Base-by-base conservation (phyloP, 1,140 invertebrate genomes). In the Propsilocerus akamusi region DNA sequence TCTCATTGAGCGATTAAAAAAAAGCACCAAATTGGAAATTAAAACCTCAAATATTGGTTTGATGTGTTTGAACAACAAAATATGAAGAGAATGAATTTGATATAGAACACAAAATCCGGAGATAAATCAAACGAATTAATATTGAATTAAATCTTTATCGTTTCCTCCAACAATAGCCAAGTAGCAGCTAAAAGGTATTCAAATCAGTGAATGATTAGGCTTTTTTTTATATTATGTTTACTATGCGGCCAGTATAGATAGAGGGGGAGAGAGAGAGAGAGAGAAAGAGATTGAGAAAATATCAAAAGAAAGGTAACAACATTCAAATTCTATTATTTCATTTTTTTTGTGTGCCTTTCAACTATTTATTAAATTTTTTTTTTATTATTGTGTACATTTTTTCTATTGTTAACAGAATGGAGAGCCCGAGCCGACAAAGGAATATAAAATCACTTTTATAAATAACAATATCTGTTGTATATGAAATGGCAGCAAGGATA, bases 221-320 rank as follows among this genome's bases (percentile, higher is more conserved):
- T 41, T 41, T 41, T 34, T 37, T 37, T 41, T 41, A n/a, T 41
- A 41, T 41, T 41, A 41, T 41, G 34, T 41, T 41, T 41, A 41
- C 34, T 17, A 14, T 41, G 14, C 17, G 34, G 14, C 34, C 10
- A 8, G n/a, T 30, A n/a, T n/a, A n/a, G n/a, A n/a, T n/a, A n/a
- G n/a, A n/a, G n/a, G n/a, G n/a, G n/a, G n/a, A n/a, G n/a, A n/a
- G n/a, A n/a, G n/a, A n/a, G n/a, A n/a, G n/a, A n/a, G n/a, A n/a
- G n/a, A n/a, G 14, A 41, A 41, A 41, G 17, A 41, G 34, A 41
- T 41, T 41, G 12, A n/a, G n/a, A n/a, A n/a, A n/a, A n/a, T n/a
- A n/a, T 41, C 17, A 8, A 41, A 41, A 14, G 22, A 41, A 41
- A 41, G 34, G 32, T 17, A 37, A 5, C 8, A 14, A 41, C 12